Base-by-base conservation (phyloP, 1,140 invertebrate species). In the Holotrichia oblita region DNA sequence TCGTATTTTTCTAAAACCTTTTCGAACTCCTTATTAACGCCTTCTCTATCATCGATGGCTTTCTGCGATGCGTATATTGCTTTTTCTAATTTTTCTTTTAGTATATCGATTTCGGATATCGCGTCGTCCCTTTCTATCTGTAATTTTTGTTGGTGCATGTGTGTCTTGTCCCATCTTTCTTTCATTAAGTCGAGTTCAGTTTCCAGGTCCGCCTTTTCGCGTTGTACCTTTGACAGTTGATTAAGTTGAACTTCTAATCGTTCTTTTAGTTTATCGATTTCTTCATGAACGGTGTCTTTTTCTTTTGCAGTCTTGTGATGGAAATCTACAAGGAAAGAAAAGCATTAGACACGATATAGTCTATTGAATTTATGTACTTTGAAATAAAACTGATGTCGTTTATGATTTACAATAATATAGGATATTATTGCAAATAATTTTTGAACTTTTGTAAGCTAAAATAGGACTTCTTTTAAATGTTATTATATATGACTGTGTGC, bases 1-100 rank as follows among this genome's bases (percentile, higher is more conserved):
- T 98, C 96, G 86, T 96, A 96, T 90, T 97, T 97, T 88, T 97
- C 96, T 81, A 96, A 88, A 87, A 97, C 92, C 88, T 96, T 95
- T 84, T 98, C 96, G 85, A 96, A 94, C 88, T 98, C 96, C 87
- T 95, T 95, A 88, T 94, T 94, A 44, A 93, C 92, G 73, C 90
- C 92, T 83, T 98, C 96, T 83, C 95, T 94, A 83, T 98, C 96
- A 83, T 98, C 96, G 78, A 95, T 90, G 0, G 93, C 91, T 87
- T 96, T 96, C 84, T 93, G 92, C 73, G 93, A 89, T 24, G 93
- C 90, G 79, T 94, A 92, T 48, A 96, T 91, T 40, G 93, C 90
- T 86, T 97, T 97, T 73, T 97, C 96, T 40, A 96, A 86, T 88
- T 97, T 97, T 59, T 98, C 96, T 86, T 96, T 96, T 20, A 97